These are phyloP conservation scores for Lepidochrysops patricia DNA, from an alignment of 2,888 invertebrate genomes.

Conservation along the genomic window DNA sequence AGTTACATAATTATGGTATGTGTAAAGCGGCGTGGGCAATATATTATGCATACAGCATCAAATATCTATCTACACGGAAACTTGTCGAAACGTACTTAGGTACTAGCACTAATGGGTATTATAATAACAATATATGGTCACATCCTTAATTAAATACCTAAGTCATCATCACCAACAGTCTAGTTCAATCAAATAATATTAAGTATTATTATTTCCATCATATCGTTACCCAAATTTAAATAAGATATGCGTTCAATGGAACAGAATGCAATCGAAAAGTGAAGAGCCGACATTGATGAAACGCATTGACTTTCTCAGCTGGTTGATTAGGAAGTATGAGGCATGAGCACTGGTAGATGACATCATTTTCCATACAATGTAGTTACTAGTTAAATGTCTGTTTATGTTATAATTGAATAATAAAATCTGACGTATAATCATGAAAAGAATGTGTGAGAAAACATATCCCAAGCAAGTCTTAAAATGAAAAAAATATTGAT, in stretches of 20 bases:
- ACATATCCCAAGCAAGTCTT: neutral
- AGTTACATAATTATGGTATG: neutral
- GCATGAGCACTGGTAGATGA: neutral
- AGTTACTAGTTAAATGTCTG: neutral
- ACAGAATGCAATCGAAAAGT: neutral
- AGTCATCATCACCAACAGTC: neutral
- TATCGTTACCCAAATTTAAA: neutral
- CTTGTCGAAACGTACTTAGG: neutral
- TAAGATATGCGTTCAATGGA: neutral
- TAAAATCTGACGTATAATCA: neutral
- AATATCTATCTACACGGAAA: slow-evolving; percentile 7
- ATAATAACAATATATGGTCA: neutral
- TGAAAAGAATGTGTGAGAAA: neutral
- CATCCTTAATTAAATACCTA: neutral
- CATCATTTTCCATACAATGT: neutral
- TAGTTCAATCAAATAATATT: no score
- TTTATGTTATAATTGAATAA: neutral
- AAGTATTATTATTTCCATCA: no score
- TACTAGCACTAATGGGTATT: neutral
- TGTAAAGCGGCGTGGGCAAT: slow-evolving; percentile 2
- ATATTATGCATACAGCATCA: slow-evolving; percentile 4
- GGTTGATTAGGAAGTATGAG: neutral
- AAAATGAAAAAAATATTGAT: slow-evolving; percentile 24
- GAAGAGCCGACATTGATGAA: neutral
- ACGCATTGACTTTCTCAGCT: neutral